Evolutionary conservation across 1,140 invertebrate genomes (phyloP).

Genomic region (Caenorhabditis brenneri): DNA sequence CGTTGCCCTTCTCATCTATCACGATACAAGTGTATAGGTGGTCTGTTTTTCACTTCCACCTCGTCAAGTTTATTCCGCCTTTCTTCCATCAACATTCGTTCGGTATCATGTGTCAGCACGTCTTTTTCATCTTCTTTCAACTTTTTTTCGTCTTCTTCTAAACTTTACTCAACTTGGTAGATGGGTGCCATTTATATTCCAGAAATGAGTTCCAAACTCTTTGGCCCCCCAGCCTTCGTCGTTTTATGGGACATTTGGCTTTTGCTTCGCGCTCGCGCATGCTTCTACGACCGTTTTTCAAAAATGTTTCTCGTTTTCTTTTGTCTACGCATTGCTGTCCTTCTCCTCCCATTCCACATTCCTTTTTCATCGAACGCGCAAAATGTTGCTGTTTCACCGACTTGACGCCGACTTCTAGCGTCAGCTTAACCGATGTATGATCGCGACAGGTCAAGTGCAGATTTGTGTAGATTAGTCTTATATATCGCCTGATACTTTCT

Average conservation of each 20-base stretch:
- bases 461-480: too few species aligned
- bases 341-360: conserved; percentile 7
- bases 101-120: background rate
- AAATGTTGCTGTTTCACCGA: background rate
- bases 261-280: background rate
- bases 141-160: background rate
- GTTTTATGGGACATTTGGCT: background rate
- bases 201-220: background rate
- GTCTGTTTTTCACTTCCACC: background rate
- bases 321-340: conserved; percentile 14
- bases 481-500: too few species aligned
- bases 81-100: background rate
- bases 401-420: background rate
- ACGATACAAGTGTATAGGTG: conserved; percentile 9
- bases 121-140: background rate
- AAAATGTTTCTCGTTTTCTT: background rate
- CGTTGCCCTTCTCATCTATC: conserved; percentile 33
- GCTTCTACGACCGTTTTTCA: background rate
- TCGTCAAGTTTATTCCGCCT: background rate
- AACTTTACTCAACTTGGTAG: too few species aligned
- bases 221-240: background rate
- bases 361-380: conserved; percentile 23
- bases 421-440: background rate
- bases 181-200: background rate
- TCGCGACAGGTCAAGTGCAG: background rate